Evolutionary conservation across 2,113 vertebrate species (phyloP).

Genomic region (Hippopotamus amphibius): DNA sequence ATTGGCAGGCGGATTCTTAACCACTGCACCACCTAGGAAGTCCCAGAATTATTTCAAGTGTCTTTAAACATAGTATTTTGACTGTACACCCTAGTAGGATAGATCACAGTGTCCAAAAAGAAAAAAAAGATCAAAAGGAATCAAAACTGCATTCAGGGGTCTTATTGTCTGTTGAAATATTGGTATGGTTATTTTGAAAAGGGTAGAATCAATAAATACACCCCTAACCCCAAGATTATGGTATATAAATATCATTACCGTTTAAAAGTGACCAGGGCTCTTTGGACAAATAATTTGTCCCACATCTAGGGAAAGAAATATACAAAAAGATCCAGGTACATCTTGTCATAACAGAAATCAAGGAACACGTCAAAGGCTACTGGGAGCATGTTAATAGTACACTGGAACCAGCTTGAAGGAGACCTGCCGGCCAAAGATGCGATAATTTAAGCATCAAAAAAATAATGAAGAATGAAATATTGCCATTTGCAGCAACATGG

Average conservation of each 20-base stretch:
- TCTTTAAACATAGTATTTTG: not conserved
- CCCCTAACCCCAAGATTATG: not conserved
- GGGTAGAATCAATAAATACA: not conserved
- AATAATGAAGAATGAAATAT: not conserved
- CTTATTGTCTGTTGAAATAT: not conserved
- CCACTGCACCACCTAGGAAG: too few species aligned
- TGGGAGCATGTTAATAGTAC: not conserved
- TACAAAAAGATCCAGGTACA: not conserved
- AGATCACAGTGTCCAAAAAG: not conserved
- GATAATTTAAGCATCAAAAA: not conserved
- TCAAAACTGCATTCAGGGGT: not conserved
- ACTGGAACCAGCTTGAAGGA: not conserved
- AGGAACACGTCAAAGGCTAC: not conserved
- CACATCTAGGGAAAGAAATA: not conserved
- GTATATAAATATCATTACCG: not conserved
- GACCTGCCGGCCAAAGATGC: not conserved
- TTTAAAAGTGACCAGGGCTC: not conserved
- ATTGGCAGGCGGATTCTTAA: too few species aligned
- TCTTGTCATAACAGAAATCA: not conserved
- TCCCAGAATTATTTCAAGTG: not conserved
- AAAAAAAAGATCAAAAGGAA: not conserved
- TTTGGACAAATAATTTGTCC: not conserved
- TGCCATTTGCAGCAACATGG: not conserved
- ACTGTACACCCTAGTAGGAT: not conserved
- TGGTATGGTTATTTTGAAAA: constrained; percentile 20